Evolutionary conservation across 2,113 vertebrate genomes (phyloP).

Genomic region (Lota lota): DNA sequence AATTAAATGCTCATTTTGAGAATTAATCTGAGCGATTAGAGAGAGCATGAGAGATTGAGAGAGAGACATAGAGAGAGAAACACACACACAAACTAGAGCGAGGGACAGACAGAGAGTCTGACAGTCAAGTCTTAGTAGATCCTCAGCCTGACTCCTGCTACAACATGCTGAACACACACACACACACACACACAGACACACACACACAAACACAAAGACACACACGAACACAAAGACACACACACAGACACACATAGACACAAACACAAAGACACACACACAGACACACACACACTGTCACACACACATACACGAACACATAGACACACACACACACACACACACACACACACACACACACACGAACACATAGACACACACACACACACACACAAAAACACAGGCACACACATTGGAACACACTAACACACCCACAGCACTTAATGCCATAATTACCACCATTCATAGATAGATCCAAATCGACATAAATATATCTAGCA

Average conservation of each 20-base stretch:
- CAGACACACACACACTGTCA: constrained; percentile 4
- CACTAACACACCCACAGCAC: constrained; percentile 2
- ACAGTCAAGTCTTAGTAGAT: no score
- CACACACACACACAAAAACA: constrained; percentile 6
- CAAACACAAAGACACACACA: constrained; percentile 20
- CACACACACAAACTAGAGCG: constrained; percentile 18
- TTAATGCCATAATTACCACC: constrained; percentile 14
- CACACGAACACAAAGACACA: constrained; percentile 1
- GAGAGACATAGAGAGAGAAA: neutral
- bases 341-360: constrained; percentile 4
- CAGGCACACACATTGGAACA: constrained; percentile 14
- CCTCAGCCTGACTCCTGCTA: no score
- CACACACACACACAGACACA: constrained; percentile 34
- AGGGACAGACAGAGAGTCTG: neutral
- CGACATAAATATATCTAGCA: constrained; percentile 1
- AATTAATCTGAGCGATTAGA: constrained; percentile 65
- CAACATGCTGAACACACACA: constrained; percentile 7
- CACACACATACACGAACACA: constrained; percentile 4
- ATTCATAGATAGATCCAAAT: constrained; percentile 21
- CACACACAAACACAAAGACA: constrained; percentile 5
- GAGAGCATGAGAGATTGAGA: neutral
- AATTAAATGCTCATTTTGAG: constrained; percentile 59
- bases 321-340: constrained; percentile 14
- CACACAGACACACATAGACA: constrained; percentile 6
- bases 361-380: constrained; percentile 9